Conservation (phyloP, 2,888 invertebrate species). For the Cancer borealis region DNA sequence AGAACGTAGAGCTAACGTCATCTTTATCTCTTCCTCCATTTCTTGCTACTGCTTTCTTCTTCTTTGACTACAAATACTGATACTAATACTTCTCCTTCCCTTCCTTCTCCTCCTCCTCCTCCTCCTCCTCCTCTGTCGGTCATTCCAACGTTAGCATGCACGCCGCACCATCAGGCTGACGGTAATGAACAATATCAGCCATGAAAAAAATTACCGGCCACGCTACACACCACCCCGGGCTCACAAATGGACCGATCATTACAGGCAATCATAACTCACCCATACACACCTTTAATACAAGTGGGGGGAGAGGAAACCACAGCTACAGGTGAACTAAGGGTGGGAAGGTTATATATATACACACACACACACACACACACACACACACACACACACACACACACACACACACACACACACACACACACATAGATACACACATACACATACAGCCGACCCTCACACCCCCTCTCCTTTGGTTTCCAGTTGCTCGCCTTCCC, state of each 20-base stretch:
- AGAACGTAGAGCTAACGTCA: background rate
- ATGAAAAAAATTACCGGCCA: constrained; percentile 17
- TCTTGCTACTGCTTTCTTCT: background rate
- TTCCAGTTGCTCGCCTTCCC: constrained; percentile 35
- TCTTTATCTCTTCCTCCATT: background rate
- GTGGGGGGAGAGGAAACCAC: background rate
- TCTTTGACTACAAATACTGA: background rate
- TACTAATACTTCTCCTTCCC: background rate
- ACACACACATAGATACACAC: background rate
- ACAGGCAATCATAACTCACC: constrained; percentile 10
- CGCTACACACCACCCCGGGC: constrained; percentile 11
- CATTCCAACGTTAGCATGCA: background rate
- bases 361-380: background rate
- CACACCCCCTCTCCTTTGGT: background rate
- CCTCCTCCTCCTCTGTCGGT: background rate
- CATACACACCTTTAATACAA: constrained; percentile 10
- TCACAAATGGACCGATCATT: constrained; percentile 13
- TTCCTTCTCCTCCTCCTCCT: background rate
- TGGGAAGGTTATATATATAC: background rate
- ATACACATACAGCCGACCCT: background rate
- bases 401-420: background rate
- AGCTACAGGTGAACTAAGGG: constrained; percentile 9
- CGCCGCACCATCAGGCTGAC: constrained; percentile 18
- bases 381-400: background rate
- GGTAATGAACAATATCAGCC: constrained; percentile 41